Evolutionary conservation across 2,113 vertebrate genomes (phyloP), one percentile per base, ranked within the genome.

Genomic region (Petromus typicus): DNA sequence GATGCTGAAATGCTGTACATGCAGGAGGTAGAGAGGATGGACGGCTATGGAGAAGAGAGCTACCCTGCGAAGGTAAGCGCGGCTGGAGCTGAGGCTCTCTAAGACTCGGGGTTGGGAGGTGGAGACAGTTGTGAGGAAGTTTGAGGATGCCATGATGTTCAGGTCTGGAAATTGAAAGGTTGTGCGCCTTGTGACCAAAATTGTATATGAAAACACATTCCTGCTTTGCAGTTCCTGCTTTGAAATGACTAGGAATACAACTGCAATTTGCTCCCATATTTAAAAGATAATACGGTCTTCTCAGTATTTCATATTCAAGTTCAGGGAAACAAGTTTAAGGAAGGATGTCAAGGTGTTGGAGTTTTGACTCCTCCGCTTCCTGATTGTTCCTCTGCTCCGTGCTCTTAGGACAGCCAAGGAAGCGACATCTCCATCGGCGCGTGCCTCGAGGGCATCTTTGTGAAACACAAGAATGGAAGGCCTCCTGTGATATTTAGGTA

Each of bases 1-100:
- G 99, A 99, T 79, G 99, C 99, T 0, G 99, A 99, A 97, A 99
- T 99, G 98, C 97, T 99, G 43, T 99, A 99, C 98, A 99, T 99
- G 99, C 99, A 99, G 98, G 99, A 99, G 96, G 99, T 99, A 66
- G 99, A 99, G 98, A 99, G 99, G 95, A 99, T 99, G 99, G 99
- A 99, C 9, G 99, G 99, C 64, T 99, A 99, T 17, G 99, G 99
- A 14, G 99, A 99, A 93, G 99, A 99, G 98, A 99, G 98, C 94
- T 99, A 99, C 97, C 99, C 99, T 93, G 99, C 99, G 51, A 99
- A 99, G 99, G 99, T 99, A 95, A 96, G 79, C 2, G 13, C 25
- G 73, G 51, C 56, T 32, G 0, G 48, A 5, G 48, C 48, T 10
- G 48, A 5, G 48, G 48, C 48, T 51, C 40, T 57, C 73, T 2